These are phyloP conservation scores for Caretta caretta DNA, from an alignment of 2,113 vertebrate species.

Conservation along the genomic window DNA sequence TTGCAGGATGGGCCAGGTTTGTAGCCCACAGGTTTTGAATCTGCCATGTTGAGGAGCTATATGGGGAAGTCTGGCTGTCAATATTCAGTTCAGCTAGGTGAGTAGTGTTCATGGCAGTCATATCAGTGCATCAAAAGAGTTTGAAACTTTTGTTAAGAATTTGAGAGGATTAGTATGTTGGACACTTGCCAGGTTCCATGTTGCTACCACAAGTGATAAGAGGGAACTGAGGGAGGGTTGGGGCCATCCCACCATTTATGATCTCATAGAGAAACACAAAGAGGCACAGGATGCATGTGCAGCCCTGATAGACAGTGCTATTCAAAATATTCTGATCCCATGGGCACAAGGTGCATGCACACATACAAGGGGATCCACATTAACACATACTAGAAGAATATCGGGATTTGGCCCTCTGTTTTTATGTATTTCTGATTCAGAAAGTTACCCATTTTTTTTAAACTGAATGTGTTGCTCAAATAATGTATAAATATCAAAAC, in stretches of 20 bases:
- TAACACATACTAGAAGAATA: neutral
- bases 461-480: neutral
- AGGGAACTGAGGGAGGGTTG: neutral
- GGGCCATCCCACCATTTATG: neutral
- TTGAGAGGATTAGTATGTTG: neutral
- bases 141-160: neutral
- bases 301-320: neutral
- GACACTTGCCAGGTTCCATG: neutral
- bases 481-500: neutral
- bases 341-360: too few relatives aligned
- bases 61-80: neutral
- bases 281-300: neutral
- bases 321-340: too few relatives aligned
- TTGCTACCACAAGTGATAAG: neutral
- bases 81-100: too few relatives aligned
- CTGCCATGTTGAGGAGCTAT: neutral
- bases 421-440: neutral
- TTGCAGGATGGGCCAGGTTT: neutral
- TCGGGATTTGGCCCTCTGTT: neutral
- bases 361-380: neutral
- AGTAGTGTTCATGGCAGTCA: too few relatives aligned
- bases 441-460: neutral
- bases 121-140: neutral
- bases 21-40: neutral
- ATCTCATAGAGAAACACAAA: neutral